Conservation (phyloP, 1,140 invertebrate species). For the Procambarus virginalis region DNA sequence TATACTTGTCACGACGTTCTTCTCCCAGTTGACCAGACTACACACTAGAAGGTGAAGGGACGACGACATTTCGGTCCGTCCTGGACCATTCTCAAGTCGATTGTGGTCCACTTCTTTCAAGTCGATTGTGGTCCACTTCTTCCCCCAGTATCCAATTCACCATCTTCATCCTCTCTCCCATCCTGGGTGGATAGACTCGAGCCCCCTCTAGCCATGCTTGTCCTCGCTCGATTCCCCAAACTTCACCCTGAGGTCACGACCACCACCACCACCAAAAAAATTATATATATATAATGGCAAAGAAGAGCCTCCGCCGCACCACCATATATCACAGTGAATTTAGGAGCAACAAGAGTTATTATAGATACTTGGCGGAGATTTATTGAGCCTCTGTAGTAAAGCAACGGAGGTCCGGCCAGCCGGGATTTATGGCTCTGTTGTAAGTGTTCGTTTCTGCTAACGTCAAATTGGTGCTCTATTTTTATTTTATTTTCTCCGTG, state of each 20-base stretch:
- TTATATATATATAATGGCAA: neutral
- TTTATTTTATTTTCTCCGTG: neutral
- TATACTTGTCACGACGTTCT: neutral
- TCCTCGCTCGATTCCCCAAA: too few species aligned
- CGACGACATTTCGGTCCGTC: too few species aligned
- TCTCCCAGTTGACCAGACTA: neutral
- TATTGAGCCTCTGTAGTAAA: slow-evolving; percentile 10
- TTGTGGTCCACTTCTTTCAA: too few species aligned
- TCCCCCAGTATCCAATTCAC: neutral
- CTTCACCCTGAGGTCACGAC: neutral
- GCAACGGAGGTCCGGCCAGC: neutral
- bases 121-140: too few species aligned
- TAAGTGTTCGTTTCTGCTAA: neutral
- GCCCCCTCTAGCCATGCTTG: neutral
- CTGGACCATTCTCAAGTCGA: too few species aligned
- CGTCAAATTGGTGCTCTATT: neutral
- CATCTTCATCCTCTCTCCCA: neutral
- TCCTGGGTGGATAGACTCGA: neutral
- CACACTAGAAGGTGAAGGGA: too few species aligned
- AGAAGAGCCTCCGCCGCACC: neutral
- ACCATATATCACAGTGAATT: slow-evolving; percentile 22
- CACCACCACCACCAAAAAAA: neutral
- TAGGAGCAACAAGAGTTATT: slow-evolving; percentile 26
- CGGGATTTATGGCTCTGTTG: neutral
- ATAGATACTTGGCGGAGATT: slow-evolving; percentile 32